Base-by-base conservation (phyloP, 30 jellyfish, hydroid and myxozoan genomes). In the Aurelia sp. region DNA sequence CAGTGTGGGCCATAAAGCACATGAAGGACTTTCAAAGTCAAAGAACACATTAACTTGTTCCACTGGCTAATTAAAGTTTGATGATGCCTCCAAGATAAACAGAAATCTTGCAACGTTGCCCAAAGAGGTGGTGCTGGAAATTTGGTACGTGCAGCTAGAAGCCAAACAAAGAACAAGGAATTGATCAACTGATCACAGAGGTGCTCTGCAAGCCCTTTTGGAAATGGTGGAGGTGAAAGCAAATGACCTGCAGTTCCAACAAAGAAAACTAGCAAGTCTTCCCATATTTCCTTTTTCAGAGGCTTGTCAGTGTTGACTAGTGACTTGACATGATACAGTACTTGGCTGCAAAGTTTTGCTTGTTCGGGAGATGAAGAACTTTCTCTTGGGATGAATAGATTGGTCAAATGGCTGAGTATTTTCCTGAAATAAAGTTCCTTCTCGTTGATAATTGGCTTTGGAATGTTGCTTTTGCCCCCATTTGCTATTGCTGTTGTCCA, bases 61-160 rank as follows among this genome's bases (percentile, higher is more conserved):
- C 99, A 95, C 63, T 95, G 99, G 13, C 85, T 21, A 33, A 95
- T 85, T 76, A 95, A 52, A 24, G 93, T 87, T 31, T 84, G 89
- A 67, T 95, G 97, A 70, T 95, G 99, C 31, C 99, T 63, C 99
- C 99, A 95, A 15, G 97, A 71, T 75, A 78, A 64, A 55, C 92
- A 80, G 63, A 89, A 78, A 50, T 95, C 99, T 81, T 86, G 95
- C 60, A 95, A 65, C 12, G 99, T 95, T 30, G 88, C 86, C 99
- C 99, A 95, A 67, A 89, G 58, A 8, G 99, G 90, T 4, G 99
- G 99, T 41, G 99, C 67, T 0, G 99, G 99, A 76, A 95, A 95
- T 51, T 88, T 66, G 22, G 73, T 30, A 55, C 90, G 85, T 35
- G 91, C 90, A 8, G 96, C 97, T 15, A 82, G 92, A 10, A 95